A percentile compares a stretch with the other conserved stretches of the same genome.
These are phyloP conservation scores for Ardeotis arabs DNA, from an alignment of 2,113 vertebrate species.

Conservation along the genomic window DNA sequence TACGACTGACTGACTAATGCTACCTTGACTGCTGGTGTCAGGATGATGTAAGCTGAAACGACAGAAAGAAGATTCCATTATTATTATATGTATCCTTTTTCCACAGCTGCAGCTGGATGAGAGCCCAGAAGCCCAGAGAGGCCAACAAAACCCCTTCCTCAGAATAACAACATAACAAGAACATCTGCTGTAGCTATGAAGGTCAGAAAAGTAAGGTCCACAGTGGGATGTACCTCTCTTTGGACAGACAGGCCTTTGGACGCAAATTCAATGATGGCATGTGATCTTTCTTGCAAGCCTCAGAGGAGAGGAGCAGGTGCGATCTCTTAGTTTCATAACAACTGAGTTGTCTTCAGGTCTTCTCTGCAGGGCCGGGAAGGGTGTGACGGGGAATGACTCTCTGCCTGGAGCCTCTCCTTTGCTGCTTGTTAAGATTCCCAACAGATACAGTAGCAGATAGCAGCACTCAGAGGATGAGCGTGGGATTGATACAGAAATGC, in stretches of 20 bases:
- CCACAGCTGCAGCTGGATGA: constrained; percentile 56
- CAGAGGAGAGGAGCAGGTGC: background rate
- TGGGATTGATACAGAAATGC: background rate
- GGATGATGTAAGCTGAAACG: constrained; percentile 49
- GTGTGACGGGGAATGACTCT: background rate
- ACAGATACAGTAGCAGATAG: background rate
- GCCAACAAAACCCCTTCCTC: constrained; percentile 25
- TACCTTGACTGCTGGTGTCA: constrained; percentile 56
- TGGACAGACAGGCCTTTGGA: background rate
- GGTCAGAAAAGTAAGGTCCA: constrained; percentile 20
- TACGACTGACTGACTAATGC: background rate
- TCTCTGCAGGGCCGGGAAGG: background rate
- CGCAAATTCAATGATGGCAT: background rate
- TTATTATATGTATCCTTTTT: constrained; percentile 65
- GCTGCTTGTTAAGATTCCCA: background rate
- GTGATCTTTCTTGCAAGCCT: background rate
- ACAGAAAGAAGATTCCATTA: constrained; percentile 59
- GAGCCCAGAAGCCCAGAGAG: constrained; percentile 24
- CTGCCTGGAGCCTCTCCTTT: background rate
- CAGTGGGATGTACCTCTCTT: background rate
- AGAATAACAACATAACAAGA: constrained; percentile 35
- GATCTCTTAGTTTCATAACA: background rate
- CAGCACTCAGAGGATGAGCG: background rate
- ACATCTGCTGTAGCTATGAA: constrained; percentile 57
- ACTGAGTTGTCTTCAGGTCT: background rate